phyloP scores from a whole-genome alignment of 2,888 invertebrate genomes.

The Noctua pronuba region DNA sequence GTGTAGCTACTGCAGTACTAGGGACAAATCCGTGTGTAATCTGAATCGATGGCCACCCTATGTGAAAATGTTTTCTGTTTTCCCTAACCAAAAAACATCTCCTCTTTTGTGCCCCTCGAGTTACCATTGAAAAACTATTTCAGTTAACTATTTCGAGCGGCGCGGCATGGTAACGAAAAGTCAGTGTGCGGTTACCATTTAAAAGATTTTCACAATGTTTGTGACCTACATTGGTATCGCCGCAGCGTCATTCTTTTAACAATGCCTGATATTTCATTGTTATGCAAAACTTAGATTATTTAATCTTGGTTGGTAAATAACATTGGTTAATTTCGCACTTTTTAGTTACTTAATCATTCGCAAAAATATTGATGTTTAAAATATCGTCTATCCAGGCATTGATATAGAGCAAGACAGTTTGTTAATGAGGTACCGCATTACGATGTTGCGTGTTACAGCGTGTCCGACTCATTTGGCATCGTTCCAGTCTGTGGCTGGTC shows the following conservation, averaged over 20 bases:
- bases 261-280: not conserved
- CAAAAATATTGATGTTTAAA: not conserved
- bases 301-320: not conserved
- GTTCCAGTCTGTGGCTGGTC: conserved; percentile 1
- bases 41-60: conserved; percentile 2
- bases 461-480: conserved; percentile 8
- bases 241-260: not conserved
- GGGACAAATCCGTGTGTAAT: not conserved
- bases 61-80: not conserved
- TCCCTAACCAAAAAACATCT: not conserved
- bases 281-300: not conserved
- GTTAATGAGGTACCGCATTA: not conserved
- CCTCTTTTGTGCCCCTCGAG: not conserved
- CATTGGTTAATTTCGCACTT: not conserved
- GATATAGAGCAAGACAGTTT: not conserved
- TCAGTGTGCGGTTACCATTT: not conserved
- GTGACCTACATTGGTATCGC: not conserved
- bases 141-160: conserved; percentile 1
- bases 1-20: not conserved
- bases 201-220: conserved; percentile 9
- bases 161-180: not conserved
- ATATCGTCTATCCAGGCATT: not conserved
- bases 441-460: not conserved
- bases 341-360: not conserved
- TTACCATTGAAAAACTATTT: conserved; percentile 2